phyloP scores from a whole-genome alignment of 2,888 invertebrate genomes.

The Nasonia oneida region DNA sequence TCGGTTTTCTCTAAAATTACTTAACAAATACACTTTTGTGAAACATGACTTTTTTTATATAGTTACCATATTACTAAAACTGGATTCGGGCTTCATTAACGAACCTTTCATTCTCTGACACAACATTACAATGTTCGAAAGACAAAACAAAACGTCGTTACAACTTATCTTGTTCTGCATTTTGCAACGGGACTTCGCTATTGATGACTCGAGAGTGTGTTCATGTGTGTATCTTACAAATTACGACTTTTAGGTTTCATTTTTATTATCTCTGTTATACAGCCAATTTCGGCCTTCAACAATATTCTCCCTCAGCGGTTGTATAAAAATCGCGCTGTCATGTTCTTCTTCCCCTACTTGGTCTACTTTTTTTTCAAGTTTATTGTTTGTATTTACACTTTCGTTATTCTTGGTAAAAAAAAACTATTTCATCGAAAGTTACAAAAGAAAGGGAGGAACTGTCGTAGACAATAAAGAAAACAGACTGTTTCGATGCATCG shows the following conservation, averaged over 20 bases:
- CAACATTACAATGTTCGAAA: neutral
- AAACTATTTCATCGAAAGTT: constrained; percentile 7
- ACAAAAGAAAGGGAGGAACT: neutral
- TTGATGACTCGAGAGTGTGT: neutral
- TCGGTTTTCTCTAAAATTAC: constrained; percentile 48
- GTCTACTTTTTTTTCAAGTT: constrained; percentile 17
- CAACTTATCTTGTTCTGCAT: neutral
- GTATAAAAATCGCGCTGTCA: constrained; percentile 22
- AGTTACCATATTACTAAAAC: constrained; percentile 13
- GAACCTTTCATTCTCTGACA: neutral
- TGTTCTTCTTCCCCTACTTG: neutral
- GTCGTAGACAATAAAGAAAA: neutral
- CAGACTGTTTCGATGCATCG: neutral
- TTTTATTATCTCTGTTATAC: constrained; percentile 11
- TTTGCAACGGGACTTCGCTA: constrained; percentile 28
- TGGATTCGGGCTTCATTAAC: constrained; percentile 27
- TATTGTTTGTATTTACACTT: constrained; percentile 34
- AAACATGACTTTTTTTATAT: constrained; percentile 32
- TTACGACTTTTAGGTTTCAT: constrained; percentile 5
- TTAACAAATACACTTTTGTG: constrained; percentile 48
- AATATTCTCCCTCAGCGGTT: neutral
- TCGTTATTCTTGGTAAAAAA: constrained; percentile 5
- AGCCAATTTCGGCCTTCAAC: constrained; percentile 18
- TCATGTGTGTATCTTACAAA: neutral
- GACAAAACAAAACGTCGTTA: neutral